Evolutionary conservation across 2,888 invertebrate species (phyloP).

Genomic region (Clistopyga incitator): DNA sequence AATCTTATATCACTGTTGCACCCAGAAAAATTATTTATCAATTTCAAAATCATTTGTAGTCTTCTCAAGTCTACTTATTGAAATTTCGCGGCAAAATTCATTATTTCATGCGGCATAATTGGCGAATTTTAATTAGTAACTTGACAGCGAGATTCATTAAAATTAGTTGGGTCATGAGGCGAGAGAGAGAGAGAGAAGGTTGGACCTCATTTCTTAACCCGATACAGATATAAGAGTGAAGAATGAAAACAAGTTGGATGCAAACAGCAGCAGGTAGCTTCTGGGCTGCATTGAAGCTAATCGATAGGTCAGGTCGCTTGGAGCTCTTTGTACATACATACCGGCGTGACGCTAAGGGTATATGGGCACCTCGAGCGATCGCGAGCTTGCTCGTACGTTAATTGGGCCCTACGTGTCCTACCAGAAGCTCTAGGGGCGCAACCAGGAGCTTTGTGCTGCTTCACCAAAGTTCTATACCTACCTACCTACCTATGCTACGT

Average conservation of each 20-base stretch:
- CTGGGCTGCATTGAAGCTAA: slow-evolving; percentile 48
- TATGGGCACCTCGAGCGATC: background rate
- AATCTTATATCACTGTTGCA: background rate
- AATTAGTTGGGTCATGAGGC: background rate
- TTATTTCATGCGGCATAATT: background rate
- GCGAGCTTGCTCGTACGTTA: slow-evolving; percentile 36
- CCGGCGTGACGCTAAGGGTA: background rate
- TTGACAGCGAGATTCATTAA: background rate
- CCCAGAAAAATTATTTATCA: no score
- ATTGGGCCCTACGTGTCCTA: slow-evolving; percentile 53
- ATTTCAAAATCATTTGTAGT: background rate
- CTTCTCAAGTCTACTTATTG: background rate
- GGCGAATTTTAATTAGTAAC: background rate
- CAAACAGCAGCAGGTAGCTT: slow-evolving; percentile 31
- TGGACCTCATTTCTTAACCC: background rate
- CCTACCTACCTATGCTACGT: slow-evolving; percentile 4
- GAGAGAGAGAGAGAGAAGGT: background rate
- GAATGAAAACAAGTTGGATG: slow-evolving; percentile 16
- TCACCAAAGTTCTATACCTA: background rate
- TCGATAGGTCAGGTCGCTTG: slow-evolving; percentile 44
- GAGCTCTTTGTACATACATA: background rate
- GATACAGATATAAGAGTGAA: slow-evolving; percentile 11
- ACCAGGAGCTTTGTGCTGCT: slow-evolving; percentile 44
- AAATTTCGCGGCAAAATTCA: background rate
- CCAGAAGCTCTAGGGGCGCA: slow-evolving; percentile 28